Evolutionary conservation across 2,113 vertebrate genomes (phyloP).

Genomic region (Calidris pugnax): DNA sequence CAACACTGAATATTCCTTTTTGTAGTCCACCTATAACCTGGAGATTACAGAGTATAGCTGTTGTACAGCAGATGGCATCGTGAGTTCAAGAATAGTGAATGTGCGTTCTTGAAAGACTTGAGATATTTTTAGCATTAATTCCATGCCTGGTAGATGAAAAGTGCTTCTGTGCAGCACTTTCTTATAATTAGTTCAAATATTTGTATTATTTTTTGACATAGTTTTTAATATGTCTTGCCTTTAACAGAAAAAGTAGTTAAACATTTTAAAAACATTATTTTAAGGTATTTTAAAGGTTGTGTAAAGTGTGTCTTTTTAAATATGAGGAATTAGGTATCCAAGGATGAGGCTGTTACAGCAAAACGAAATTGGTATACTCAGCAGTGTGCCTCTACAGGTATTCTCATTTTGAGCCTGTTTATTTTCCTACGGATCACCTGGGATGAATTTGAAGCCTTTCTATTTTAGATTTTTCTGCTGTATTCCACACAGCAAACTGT

Average conservation of each 20-base stretch:
- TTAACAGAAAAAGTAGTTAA: background rate
- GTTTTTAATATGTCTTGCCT: background rate
- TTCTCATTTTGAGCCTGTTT: background rate
- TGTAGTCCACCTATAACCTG: background rate
- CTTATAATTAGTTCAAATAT: background rate
- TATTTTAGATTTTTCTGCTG: background rate
- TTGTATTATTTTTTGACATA: background rate
- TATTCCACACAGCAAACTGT: background rate
- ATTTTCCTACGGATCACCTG: background rate
- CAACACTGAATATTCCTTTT: background rate
- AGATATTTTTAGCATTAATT: background rate
- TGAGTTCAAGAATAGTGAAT: slow-evolving; percentile 12
- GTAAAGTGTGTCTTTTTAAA: background rate
- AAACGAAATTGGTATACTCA: background rate
- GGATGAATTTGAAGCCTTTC: background rate
- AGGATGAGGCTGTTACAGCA: background rate
- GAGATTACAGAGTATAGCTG: background rate
- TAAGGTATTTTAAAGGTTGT: background rate
- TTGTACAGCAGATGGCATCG: slow-evolving; percentile 61
- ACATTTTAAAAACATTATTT: background rate
- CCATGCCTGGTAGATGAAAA: background rate
- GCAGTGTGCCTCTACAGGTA: background rate
- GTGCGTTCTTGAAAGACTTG: background rate
- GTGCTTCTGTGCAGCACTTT: background rate
- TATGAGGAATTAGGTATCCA: background rate